A percentile compares a stretch with the other conserved stretches of the same genome.
phyloP scores from a whole-genome alignment of 1,140 invertebrate genomes.

The Lordiphosa stackelbergi region DNA sequence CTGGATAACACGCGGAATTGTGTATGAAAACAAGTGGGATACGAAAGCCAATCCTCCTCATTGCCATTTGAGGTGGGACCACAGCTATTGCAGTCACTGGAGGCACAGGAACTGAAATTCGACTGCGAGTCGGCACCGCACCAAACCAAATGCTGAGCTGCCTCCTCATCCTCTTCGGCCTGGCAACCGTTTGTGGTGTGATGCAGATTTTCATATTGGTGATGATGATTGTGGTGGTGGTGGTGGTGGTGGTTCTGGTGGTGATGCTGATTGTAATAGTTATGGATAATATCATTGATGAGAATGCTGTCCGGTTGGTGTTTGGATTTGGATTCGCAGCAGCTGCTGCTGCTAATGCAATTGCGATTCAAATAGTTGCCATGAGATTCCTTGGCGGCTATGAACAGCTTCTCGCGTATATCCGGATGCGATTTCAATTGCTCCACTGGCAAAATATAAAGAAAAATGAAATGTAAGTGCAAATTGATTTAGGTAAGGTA shows the following conservation, averaged over 20 bases:
- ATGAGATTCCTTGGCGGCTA: slow-evolving; percentile 79
- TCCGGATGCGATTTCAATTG: slow-evolving; percentile 86
- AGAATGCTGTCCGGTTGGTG: slow-evolving; percentile 58
- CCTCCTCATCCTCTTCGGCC: slow-evolving; percentile 79
- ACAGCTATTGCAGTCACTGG: slow-evolving; percentile 79
- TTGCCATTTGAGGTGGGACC: slow-evolving; percentile 7
- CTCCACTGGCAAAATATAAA: slow-evolving; percentile 81
- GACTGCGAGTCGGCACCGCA: slow-evolving; percentile 82
- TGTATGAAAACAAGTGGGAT: slow-evolving; percentile 88
- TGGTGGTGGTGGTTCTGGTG: slow-evolving; percentile 26
- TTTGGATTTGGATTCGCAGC: slow-evolving; percentile 25
- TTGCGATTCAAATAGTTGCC: slow-evolving; percentile 80
- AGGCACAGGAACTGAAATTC: slow-evolving; percentile 82
- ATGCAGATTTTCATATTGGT: slow-evolving; percentile 52
- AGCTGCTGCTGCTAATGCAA: slow-evolving; percentile 78
- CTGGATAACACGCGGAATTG: slow-evolving; percentile 87
- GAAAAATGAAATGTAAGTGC: neutral
- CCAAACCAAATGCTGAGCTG: slow-evolving; percentile 85
- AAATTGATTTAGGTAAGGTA: slow-evolving; percentile 1
- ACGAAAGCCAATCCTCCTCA: slow-evolving; percentile 81
- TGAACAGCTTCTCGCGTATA: slow-evolving; percentile 83
- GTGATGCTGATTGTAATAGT: slow-evolving; percentile 67
- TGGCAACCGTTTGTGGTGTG: slow-evolving; percentile 36
- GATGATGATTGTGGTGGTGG: slow-evolving; percentile 11
- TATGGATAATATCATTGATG: slow-evolving; percentile 68